Evolutionary conservation across 2,113 vertebrate genomes (phyloP).

Genomic region (Oreochromis aureus): DNA sequence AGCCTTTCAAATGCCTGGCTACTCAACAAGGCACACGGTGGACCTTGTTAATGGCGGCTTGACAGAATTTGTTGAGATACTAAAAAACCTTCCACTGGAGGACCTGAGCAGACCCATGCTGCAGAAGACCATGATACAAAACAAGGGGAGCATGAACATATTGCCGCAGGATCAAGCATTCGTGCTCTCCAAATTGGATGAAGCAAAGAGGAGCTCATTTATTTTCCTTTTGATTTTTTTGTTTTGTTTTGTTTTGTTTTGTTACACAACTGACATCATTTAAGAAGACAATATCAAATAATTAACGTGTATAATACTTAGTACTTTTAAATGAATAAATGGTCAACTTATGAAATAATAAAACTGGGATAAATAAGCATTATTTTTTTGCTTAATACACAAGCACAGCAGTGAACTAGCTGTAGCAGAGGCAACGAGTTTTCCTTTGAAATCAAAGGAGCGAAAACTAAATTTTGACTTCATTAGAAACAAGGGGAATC

Average conservation of each 20-base stretch:
- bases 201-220: neutral
- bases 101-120: neutral
- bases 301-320: too few species aligned
- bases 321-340: too few species aligned
- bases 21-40: neutral
- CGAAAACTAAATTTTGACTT: too few species aligned
- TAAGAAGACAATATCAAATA: neutral
- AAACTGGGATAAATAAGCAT: accelerated
- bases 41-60: accelerated
- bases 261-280: neutral
- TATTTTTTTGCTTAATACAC: too few species aligned
- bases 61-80: neutral
- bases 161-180: neutral
- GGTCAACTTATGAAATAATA: too few species aligned
- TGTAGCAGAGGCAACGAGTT: too few species aligned
- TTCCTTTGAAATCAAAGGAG: too few species aligned
- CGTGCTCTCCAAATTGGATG: accelerated
- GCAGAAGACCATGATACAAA: neutral
- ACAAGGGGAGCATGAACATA: neutral
- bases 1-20: neutral
- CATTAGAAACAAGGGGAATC: too few species aligned
- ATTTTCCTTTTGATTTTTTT: neutral
- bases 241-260: neutral
- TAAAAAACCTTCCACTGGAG: neutral
- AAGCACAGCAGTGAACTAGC: too few species aligned